Evolutionary conservation across 2,888 invertebrate species (phyloP).

Genomic region (Coenonympha arcania): DNA sequence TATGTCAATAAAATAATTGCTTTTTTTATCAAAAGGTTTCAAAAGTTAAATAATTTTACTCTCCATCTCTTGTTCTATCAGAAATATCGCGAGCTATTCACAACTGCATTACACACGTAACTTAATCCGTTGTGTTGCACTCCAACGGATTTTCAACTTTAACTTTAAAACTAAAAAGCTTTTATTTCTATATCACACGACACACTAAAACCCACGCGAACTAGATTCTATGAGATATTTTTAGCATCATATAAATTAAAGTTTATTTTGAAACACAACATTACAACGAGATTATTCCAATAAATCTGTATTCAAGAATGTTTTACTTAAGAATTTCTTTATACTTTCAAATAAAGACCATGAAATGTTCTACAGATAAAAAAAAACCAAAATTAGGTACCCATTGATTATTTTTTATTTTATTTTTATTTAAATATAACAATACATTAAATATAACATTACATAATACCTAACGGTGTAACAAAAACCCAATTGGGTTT

Average conservation of each 20-base stretch:
- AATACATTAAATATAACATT: no score
- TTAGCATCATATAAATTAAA: conserved; percentile 33
- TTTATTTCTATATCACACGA: conserved; percentile 1
- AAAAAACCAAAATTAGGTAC: no score
- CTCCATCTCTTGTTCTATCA: neutral
- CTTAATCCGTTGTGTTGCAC: conserved; percentile 26
- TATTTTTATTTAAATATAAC: no score
- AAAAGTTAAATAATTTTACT: neutral
- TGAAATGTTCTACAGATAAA: no score
- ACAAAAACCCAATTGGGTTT: no score
- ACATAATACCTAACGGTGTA: no score
- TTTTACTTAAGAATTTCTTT: neutral
- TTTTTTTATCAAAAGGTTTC: neutral
- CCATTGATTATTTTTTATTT: no score
- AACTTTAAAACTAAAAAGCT: no score
- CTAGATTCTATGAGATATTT: conserved; percentile 30
- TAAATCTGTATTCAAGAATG: neutral
- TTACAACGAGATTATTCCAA: conserved; percentile 4
- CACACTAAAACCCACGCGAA: conserved; percentile 31
- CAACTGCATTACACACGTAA: conserved; percentile 29
- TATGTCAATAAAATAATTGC: neutral
- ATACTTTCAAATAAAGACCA: neutral
- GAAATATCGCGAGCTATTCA: conserved; percentile 24
- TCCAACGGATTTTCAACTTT: conserved; percentile 4
- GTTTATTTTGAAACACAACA: conserved; percentile 28